Evolutionary conservation across 2,797 vertebrate species (phyloP).

Genomic region (Leptodactylus fallax): DNA sequence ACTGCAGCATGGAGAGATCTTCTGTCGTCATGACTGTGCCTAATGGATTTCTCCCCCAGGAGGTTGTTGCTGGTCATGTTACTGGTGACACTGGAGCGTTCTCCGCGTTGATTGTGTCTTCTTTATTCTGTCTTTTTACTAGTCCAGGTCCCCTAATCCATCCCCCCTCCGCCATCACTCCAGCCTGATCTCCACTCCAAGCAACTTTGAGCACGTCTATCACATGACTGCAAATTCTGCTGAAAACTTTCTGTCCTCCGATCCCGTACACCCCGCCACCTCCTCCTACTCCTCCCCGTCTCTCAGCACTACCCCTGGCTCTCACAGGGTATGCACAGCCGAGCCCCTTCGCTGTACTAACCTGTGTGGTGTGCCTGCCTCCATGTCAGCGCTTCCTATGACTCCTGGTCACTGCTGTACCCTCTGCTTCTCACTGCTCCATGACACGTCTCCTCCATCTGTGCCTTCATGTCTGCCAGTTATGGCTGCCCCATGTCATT

Average conservation of each 20-base stretch:
- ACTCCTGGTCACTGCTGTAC: neutral
- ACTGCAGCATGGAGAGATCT: neutral
- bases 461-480: neutral
- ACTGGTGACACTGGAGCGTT: slow-evolving; percentile 52
- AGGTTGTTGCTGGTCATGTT: neutral
- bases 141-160: slow-evolving; percentile 80
- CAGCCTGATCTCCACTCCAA: slow-evolving; percentile 85
- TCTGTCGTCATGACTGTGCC: neutral
- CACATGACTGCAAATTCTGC: slow-evolving; percentile 89
- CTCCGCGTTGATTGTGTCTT: slow-evolving; percentile 67
- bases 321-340: slow-evolving; percentile 82
- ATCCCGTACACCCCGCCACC: slow-evolving; percentile 78
- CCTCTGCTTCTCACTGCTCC: neutral
- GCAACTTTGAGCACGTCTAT: slow-evolving; percentile 90
- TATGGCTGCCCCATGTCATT: neutral
- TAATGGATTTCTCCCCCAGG: too few relatives aligned
- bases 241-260: slow-evolving; percentile 84
- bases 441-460: too few relatives aligned
- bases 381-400: slow-evolving; percentile 17
- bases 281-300: slow-evolving; percentile 78
- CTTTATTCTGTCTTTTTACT: slow-evolving; percentile 75
- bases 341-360: slow-evolving; percentile 73
- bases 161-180: slow-evolving; percentile 79
- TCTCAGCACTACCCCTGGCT: slow-evolving; percentile 79
- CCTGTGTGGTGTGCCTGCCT: slow-evolving; percentile 58